These are phyloP conservation scores for Vanessa tameamea DNA, from an alignment of 1,140 invertebrate species.

Conservation along the genomic window DNA sequence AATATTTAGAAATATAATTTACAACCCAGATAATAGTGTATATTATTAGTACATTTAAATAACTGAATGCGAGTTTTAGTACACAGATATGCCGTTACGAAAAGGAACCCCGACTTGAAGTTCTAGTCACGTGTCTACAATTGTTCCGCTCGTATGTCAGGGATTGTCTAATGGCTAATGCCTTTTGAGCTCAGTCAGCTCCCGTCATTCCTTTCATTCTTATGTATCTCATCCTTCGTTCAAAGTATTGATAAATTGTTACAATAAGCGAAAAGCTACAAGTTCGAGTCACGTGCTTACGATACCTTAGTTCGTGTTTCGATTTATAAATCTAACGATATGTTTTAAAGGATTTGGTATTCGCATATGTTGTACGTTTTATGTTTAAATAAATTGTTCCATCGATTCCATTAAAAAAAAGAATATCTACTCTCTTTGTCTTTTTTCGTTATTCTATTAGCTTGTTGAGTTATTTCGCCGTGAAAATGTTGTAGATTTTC, in stretches of 20 bases:
- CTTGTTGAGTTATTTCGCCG: too few species aligned
- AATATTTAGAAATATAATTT: too few species aligned
- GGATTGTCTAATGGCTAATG: conserved; percentile 19
- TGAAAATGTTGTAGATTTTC: too few species aligned
- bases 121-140: conserved; percentile 24
- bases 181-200: conserved; percentile 23
- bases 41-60: background rate
- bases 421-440: too few species aligned
- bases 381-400: background rate
- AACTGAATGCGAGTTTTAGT: background rate
- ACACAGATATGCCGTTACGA: conserved; percentile 20
- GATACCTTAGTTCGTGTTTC: conserved; percentile 57
- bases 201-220: conserved; percentile 18
- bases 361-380: background rate
- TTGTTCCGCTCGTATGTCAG: conserved; percentile 16
- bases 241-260: conserved; percentile 40
- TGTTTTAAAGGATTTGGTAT: conserved; percentile 13
- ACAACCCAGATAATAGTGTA: too few species aligned
- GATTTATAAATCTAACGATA: conserved; percentile 41
- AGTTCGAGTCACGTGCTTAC: conserved; percentile 51
- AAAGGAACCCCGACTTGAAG: conserved; percentile 5
- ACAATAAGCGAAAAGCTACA: conserved; percentile 35
- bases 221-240: conserved; percentile 11
- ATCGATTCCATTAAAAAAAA: too few species aligned
- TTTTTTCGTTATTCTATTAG: too few species aligned